Percentiles rank a stretch among this genome's conserved stretches.
These are phyloP conservation scores for Tichodroma muraria DNA, from an alignment of 2,113 vertebrate genomes.

Conservation along the genomic window DNA sequence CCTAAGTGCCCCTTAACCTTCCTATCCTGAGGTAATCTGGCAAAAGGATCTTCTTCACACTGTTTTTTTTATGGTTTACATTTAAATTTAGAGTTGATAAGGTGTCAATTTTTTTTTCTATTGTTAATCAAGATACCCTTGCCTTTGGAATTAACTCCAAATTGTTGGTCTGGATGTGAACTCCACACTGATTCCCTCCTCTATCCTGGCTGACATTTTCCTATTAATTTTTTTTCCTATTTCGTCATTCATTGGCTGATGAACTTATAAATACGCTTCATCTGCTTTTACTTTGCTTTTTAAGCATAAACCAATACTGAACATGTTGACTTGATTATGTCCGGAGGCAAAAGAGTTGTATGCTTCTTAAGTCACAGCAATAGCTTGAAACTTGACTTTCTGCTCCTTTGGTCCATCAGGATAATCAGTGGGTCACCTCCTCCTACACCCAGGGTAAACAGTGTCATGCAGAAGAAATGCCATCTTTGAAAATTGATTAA, in stretches of 20 bases:
- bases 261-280: slow-evolving; percentile 75
- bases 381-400: slow-evolving; percentile 67
- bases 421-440: slow-evolving; percentile 29
- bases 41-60: slow-evolving; percentile 27
- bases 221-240: slow-evolving; percentile 71
- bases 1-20: slow-evolving; percentile 5
- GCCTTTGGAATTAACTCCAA: slow-evolving; percentile 66
- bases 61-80: slow-evolving; percentile 34
- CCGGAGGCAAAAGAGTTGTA: slow-evolving; percentile 64
- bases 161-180: slow-evolving; percentile 67
- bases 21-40: not conserved
- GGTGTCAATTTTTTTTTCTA: slow-evolving; percentile 16
- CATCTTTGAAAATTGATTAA: slow-evolving; percentile 33
- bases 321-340: slow-evolving; percentile 74
- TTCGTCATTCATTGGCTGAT: slow-evolving; percentile 77
- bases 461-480: slow-evolving; percentile 36
- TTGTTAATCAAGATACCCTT: slow-evolving; percentile 59
- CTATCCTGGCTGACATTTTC: slow-evolving; percentile 69
- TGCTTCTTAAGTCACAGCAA: slow-evolving; percentile 64
- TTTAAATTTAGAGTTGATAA: slow-evolving; percentile 54
- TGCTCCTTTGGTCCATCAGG: slow-evolving; percentile 50
- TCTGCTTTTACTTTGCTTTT: slow-evolving; percentile 80
- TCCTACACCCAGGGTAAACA: slow-evolving; percentile 32
- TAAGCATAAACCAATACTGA: slow-evolving; percentile 73
- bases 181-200: slow-evolving; percentile 60